A percentile compares a stretch with the other conserved stretches of the same genome.
phyloP scores from a whole-genome alignment of 2,888 invertebrate species.

The Cremastinae sp. region DNA sequence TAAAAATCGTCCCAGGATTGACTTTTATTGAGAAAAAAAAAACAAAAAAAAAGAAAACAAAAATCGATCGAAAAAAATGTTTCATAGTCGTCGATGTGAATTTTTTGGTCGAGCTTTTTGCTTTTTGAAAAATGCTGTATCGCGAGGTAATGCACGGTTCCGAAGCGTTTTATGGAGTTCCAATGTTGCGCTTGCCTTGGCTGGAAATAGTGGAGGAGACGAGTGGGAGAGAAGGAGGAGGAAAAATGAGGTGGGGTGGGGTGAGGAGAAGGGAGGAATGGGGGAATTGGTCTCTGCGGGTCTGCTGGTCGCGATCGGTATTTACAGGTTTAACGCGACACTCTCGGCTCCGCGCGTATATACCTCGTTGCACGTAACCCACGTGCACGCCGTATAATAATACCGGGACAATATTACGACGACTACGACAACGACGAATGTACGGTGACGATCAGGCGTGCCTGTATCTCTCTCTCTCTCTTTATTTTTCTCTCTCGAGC shows the following conservation, averaged over 20 bases:
- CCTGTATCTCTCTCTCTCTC: conserved; percentile 2
- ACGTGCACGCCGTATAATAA: conserved; percentile 54
- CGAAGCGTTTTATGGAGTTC: conserved; percentile 34
- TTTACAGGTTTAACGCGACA: conserved; percentile 53
- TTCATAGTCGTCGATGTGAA: too few species aligned
- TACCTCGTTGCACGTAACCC: conserved; percentile 42
- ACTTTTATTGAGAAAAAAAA: too few species aligned
- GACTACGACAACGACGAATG: conserved; percentile 24
- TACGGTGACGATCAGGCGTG: conserved; percentile 57
- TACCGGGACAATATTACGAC: conserved; percentile 36
- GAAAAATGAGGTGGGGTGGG: neutral
- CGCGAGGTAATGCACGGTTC: neutral
- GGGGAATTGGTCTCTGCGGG: conserved; percentile 9
- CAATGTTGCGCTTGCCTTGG: conserved; percentile 35
- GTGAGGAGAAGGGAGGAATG: conserved; percentile 3
- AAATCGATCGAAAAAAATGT: too few species aligned
- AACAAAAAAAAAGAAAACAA: too few species aligned
- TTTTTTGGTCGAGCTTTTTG: too few species aligned
- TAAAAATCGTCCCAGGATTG: too few species aligned
- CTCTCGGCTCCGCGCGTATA: conserved; percentile 31
- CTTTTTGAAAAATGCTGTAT: conserved; percentile 18
- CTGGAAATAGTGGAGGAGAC: neutral
- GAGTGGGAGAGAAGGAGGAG: neutral
- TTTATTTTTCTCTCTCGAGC: conserved; percentile 19
- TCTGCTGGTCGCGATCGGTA: conserved; percentile 50